Base-by-base conservation (phyloP, 1,140 invertebrate genomes). In the Zaprionus kolodkinae region DNA sequence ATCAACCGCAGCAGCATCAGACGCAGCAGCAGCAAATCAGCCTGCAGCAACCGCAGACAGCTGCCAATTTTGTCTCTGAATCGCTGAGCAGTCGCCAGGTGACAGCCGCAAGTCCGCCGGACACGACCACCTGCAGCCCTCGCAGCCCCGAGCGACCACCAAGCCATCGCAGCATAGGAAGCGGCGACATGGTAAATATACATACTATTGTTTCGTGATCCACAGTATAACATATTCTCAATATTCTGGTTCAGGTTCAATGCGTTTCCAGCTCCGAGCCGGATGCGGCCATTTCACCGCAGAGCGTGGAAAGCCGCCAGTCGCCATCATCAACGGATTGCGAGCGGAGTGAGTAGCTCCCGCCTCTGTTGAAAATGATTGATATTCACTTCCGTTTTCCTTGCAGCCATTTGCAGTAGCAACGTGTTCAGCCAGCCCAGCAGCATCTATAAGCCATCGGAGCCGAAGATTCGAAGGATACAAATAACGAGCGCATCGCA, bases 201-300 rank as follows among this genome's bases (percentile, higher is more conserved):
- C 15, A 35, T 2, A 48, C 33, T 43, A 1, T 0, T n/a, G 10
- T 0, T 12, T 9, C 4, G 11, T 6, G 12, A 3, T 25, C 1
- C 0, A 9, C 2, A 1, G 1, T 13, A 48, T 0, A 3, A 35
- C 50, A n/a, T 69, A n/a, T 72, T 33, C 13, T 6, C n/a, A 3
- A n/a, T 62, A 12, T 59, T 7, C 94, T 93, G 43, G n/a, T n/a
- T n/a, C 92, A 96, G 96, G 96, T 97, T 17, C 96, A 97, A 91
- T 97, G 96, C 88, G 95, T 97, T 55, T 97, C 96, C 3, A 97
- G 96, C 83, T 97, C 96, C 85, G 96, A 97, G 87, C 96, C 95
- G 12, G 96, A 96, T 91, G 94, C 94, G 0, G 96, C 86, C 10
- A 78, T 91, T 12, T 93, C 92, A 6, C 92, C 92, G 0, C 78